These are phyloP conservation scores for Blomia tropicalis DNA, from an alignment of 2,888 invertebrate species.

Conservation along the genomic window DNA sequence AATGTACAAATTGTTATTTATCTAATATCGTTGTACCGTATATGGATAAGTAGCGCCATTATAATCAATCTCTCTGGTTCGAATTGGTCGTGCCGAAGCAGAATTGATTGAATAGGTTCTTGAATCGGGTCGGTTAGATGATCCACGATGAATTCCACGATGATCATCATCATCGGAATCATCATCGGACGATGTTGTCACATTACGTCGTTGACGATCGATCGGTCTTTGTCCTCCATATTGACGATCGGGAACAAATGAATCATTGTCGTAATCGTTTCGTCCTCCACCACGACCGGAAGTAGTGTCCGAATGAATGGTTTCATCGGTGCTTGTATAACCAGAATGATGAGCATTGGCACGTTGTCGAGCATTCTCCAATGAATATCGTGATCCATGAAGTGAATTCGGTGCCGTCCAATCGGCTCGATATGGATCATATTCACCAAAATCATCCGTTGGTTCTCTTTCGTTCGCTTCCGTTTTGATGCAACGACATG, in stretches of 20 bases:
- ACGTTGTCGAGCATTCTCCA: neutral
- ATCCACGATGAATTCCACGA: neutral
- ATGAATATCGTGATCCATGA: conserved; percentile 18
- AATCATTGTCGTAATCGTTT: neutral
- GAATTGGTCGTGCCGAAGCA: conserved; percentile 3
- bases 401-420: conserved; percentile 21
- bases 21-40: neutral
- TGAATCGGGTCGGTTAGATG: neutral
- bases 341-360: neutral
- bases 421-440: conserved; percentile 21
- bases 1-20: neutral
- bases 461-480: conserved; percentile 20
- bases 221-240: neutral
- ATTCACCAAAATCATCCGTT: conserved; percentile 13
- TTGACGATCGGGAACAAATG: neutral
- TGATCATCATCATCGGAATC: neutral
- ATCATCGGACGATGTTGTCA: neutral
- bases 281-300: neutral
- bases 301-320: neutral
- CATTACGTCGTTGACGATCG: neutral
- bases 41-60: neutral
- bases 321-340: conserved; percentile 10
- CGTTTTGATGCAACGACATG: conserved; percentile 42
- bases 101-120: neutral
- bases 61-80: conserved; percentile 6